These are phyloP conservation scores for Oryzias curvinotus DNA, from an alignment of 2,113 vertebrate genomes.

Conservation along the genomic window DNA sequence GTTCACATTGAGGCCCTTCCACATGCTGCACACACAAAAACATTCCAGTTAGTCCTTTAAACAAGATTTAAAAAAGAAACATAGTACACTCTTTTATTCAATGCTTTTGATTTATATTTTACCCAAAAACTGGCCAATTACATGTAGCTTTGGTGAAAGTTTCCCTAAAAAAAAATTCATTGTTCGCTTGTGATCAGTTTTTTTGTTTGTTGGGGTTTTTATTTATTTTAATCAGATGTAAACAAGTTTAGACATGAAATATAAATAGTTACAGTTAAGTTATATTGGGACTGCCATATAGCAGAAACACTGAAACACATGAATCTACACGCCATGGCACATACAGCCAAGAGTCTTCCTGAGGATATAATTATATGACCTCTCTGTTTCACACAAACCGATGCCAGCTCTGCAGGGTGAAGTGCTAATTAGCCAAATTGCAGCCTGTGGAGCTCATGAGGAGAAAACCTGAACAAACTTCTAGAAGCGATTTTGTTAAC, in stretches of 20 bases:
- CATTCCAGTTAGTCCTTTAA: background rate
- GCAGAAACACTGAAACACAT: conserved; percentile 2
- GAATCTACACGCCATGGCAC: conserved; percentile 10
- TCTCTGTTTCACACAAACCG: conserved; percentile 46
- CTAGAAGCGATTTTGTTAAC: background rate
- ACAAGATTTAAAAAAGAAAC: too few species aligned
- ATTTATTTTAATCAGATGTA: too few species aligned
- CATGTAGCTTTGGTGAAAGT: too few species aligned
- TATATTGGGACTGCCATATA: background rate
- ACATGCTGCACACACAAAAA: conserved; percentile 84
- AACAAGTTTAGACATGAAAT: too few species aligned
- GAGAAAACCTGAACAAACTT: conserved; percentile 16
- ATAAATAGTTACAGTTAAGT: background rate
- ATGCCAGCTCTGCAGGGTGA: conserved; percentile 30
- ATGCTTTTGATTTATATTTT: too few species aligned
- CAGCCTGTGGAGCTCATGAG: conserved; percentile 19
- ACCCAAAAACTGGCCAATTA: too few species aligned
- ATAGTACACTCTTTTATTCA: too few species aligned
- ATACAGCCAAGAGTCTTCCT: conserved; percentile 28
- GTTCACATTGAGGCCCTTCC: conserved; percentile 94
- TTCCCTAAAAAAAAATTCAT: too few species aligned
- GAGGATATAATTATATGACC: conserved; percentile 50
- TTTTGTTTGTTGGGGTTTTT: too few species aligned
- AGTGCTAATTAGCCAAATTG: conserved; percentile 47
- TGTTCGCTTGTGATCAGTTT: too few species aligned